These are phyloP conservation scores for Plutella xylostella DNA, from an alignment of 2,888 invertebrate genomes.

Conservation along the genomic window DNA sequence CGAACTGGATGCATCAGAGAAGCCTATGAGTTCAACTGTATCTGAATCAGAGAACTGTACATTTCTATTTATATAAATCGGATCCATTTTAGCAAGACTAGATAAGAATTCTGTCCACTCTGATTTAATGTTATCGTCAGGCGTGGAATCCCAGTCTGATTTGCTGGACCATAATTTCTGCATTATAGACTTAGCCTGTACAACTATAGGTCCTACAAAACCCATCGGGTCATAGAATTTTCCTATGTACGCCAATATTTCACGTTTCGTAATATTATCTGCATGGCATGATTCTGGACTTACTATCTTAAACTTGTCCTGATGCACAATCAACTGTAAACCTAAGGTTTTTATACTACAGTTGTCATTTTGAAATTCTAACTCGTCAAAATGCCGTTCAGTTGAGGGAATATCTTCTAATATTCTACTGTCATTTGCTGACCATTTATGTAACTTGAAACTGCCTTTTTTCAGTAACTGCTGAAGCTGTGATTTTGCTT, in stretches of 20 bases:
- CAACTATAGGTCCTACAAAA: neutral
- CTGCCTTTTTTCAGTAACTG: neutral
- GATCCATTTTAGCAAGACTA: slow-evolving; percentile 10
- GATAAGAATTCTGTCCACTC: slow-evolving; percentile 10
- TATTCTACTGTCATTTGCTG: neutral
- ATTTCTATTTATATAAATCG: slow-evolving; percentile 7
- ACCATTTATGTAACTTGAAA: neutral
- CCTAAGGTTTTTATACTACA: neutral
- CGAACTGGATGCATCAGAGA: slow-evolving; percentile 14
- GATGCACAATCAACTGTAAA: neutral
- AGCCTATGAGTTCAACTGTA: slow-evolving; percentile 13
- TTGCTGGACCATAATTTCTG: slow-evolving; percentile 13
- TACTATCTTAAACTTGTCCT: neutral
- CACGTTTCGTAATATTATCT: neutral
- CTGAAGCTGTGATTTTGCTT: neutral
- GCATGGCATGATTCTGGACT: neutral
- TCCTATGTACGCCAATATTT: neutral
- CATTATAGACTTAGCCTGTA: slow-evolving; percentile 5
- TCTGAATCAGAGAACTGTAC: neutral
- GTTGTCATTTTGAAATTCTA: neutral
- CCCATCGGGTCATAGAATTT: neutral
- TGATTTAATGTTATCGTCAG: slow-evolving; percentile 4
- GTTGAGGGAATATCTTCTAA: neutral
- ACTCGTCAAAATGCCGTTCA: neutral
- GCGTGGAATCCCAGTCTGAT: slow-evolving; percentile 10